Evolutionary conservation across 1,140 invertebrate genomes (phyloP).

Genomic region (Venturia canescens): DNA sequence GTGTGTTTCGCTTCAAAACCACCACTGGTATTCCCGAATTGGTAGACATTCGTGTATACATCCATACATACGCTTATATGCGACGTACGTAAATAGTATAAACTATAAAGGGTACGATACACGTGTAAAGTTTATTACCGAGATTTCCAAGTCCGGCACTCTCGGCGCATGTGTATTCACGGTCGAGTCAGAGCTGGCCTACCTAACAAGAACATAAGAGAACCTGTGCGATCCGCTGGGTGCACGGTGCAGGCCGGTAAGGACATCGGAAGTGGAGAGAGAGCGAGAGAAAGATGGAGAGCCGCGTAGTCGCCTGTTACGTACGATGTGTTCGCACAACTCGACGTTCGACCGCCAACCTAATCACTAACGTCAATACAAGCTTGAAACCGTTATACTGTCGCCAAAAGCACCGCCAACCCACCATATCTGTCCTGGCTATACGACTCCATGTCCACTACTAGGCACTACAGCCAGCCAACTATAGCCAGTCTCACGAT

Average conservation of each 20-base stretch:
- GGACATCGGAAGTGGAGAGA: not conserved
- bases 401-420: not conserved
- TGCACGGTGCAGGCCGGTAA: not conserved
- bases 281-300: too few species aligned
- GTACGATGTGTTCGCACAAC: slow-evolving; percentile 10
- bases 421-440: not conserved
- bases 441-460: slow-evolving; percentile 9
- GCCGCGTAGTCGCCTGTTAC: slow-evolving; percentile 5
- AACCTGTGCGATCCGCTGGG: not conserved
- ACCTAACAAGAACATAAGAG: not conserved
- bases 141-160: slow-evolving; percentile 18
- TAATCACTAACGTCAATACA: slow-evolving; percentile 51
- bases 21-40: slow-evolving; percentile 10
- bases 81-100: not conserved
- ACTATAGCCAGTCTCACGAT: not conserved
- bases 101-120: slow-evolving; percentile 21
- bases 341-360: slow-evolving; percentile 37
- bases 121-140: slow-evolving; percentile 45
- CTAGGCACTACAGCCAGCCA: not conserved
- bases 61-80: not conserved
- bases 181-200: not conserved
- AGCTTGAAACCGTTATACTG: not conserved
- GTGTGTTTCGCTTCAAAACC: slow-evolving; percentile 32
- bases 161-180: not conserved
- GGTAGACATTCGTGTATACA: not conserved